Base-by-base conservation (phyloP, 2,888 invertebrate genomes). In the Chloroclystis v-ata region DNA sequence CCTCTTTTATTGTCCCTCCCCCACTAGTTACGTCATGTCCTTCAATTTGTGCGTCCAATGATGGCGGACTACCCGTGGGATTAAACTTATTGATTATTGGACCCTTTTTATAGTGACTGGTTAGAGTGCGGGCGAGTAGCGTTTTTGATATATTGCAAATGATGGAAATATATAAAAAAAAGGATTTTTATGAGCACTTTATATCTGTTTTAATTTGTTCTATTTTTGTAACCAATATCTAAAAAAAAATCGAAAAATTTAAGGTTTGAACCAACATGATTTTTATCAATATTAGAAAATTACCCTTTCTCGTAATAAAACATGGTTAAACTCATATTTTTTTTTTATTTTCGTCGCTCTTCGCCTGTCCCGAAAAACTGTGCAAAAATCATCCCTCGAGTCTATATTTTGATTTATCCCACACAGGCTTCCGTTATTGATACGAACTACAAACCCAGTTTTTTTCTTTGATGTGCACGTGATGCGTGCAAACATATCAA, bases 11-110 rank as follows among this genome's bases (percentile, higher is more conserved):
- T 51, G 38, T 47, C 26, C 29, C 26, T 42, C 52, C 50, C 46
- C 43, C 43, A 44, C 44, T 54, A 51, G 54, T 50, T 54, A 47
- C 53, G 43, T 67, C 56, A 61, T 66, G 66, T 58, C 66, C 61
- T 72, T 78, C 83, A 86, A 85, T 87, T 87, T 86, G 83, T 81
- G 64, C 74, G 74, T 66, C 80, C 83, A 84, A 85, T 85, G 78
- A 80, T 81, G 78, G 69, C 75, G 75, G 79, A 65, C 67, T 72
- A 69, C 88, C 85, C 83, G 65, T 63, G 88, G 87, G 88, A 87
- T 85, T 86, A 83, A 84, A 84, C 76, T 86, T 88, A 88, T 89
- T 88, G 88, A 88, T 89, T 83, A 80, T 81, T 76, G 80, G 82
- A 78, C 80, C 88, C 85, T 83, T 87, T 84, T 83, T 81, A 75